A percentile compares a stretch with the other conserved stretches of the same genome.
phyloP scores from a whole-genome alignment of 2,888 invertebrate species.

The Latrodectus hesperus region DNA sequence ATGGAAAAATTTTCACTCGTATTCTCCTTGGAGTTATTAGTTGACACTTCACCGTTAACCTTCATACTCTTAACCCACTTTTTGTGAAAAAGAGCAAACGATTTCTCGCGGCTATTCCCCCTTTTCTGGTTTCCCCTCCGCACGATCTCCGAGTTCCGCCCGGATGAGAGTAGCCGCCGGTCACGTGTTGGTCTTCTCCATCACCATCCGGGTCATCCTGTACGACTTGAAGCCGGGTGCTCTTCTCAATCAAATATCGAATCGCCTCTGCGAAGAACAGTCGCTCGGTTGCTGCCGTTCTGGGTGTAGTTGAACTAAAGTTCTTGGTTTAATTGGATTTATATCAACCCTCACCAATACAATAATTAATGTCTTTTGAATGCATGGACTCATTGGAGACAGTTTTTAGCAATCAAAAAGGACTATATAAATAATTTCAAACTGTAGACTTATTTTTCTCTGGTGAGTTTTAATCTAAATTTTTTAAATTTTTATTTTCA shows the following conservation, averaged over 20 bases:
- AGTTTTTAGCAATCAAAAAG: too few species aligned
- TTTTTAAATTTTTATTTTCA: too few species aligned
- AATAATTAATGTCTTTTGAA: too few species aligned
- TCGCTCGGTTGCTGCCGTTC: neutral
- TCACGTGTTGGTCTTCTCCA: conserved; percentile 47
- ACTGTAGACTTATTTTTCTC: too few species aligned
- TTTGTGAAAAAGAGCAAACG: neutral
- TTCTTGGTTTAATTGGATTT: conserved; percentile 30
- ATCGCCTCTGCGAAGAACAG: conserved; percentile 7
- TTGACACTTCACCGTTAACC: conserved; percentile 26
- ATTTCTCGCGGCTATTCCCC: conserved; percentile 30
- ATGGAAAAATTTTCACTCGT: neutral
- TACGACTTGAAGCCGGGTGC: neutral
- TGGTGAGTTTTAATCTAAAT: too few species aligned
- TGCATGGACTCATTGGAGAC: too few species aligned
- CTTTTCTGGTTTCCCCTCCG: neutral
- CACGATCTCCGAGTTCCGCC: conserved; percentile 30
- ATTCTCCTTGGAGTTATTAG: neutral
- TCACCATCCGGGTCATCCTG: conserved; percentile 52
- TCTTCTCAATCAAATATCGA: conserved; percentile 26
- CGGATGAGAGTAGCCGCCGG: conserved; percentile 62
- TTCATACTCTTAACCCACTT: conserved; percentile 65
- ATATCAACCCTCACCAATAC: neutral
- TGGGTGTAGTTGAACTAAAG: too few species aligned
- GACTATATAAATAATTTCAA: too few species aligned